phyloP scores from a whole-genome alignment of 2,888 invertebrate genomes.

The Orthosia incerta region DNA sequence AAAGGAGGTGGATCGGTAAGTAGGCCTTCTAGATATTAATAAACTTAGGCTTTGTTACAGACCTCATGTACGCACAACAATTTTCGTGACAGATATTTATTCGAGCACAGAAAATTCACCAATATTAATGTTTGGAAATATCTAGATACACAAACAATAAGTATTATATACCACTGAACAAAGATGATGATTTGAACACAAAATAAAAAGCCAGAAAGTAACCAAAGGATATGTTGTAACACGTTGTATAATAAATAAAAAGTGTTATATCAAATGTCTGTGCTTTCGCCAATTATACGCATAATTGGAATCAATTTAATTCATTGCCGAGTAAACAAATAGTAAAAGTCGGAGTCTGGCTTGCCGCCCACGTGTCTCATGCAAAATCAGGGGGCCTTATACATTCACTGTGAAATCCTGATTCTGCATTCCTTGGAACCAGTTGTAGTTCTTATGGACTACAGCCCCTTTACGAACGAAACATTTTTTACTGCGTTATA shows the following conservation, averaged over 20 bases:
- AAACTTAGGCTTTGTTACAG: constrained; percentile 14
- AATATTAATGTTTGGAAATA: neutral
- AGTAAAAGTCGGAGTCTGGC: constrained; percentile 70
- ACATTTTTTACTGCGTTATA: constrained; percentile 44
- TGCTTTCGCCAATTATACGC: constrained; percentile 73
- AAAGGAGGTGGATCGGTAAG: constrained; percentile 23
- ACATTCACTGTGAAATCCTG: constrained; percentile 64
- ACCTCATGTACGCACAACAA: neutral
- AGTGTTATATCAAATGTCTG: constrained; percentile 56
- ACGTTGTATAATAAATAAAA: constrained; percentile 55
- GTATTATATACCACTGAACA: neutral
- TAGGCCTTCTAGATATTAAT: constrained; percentile 20
- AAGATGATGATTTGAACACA: neutral
- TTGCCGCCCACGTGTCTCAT: constrained; percentile 66
- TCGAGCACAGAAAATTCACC: neutral
- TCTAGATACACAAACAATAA: neutral
- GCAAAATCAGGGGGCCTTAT: constrained; percentile 60
- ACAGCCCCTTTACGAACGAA: constrained; percentile 26
- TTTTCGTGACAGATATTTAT: constrained; percentile 10
- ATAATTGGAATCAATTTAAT: constrained; percentile 72
- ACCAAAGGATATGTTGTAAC: constrained; percentile 56
- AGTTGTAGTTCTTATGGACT: constrained; percentile 54
- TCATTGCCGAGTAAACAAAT: constrained; percentile 71
- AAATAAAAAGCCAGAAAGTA: constrained; percentile 10
- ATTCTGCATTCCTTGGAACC: constrained; percentile 64